A percentile compares a stretch with the other conserved stretches of the same genome.
phyloP scores from a whole-genome alignment of 2,797 vertebrate species.

The Eutrigla gurnardus region DNA sequence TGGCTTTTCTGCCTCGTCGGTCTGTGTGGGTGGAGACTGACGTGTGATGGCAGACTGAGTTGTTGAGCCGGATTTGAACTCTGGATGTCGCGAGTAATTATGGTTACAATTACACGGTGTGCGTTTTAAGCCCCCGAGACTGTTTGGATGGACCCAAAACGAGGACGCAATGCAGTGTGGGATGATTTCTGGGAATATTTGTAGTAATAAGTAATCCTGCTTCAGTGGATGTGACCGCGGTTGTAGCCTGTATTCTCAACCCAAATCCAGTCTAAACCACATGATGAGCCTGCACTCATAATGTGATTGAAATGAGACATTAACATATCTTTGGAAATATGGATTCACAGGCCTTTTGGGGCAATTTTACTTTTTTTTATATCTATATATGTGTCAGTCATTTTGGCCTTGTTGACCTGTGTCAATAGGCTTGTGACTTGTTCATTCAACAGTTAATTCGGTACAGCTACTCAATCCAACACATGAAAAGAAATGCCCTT shows the following conservation, averaged over 20 bases:
- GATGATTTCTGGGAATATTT: conserved; percentile 39
- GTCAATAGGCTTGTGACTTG: neutral
- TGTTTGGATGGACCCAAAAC: conserved; percentile 17
- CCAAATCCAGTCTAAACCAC: neutral
- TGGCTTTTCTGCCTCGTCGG: conserved; percentile 39
- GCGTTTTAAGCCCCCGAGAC: conserved; percentile 46
- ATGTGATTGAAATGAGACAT: neutral
- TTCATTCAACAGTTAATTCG: conserved; percentile 3
- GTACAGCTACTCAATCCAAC: conserved; percentile 10
- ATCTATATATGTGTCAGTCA: neutral
- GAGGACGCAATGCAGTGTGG: conserved; percentile 38
- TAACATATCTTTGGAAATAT: neutral
- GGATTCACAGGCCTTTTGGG: neutral
- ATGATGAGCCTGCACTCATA: neutral
- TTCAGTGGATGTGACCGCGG: conserved; percentile 25
- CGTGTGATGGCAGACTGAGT: conserved; percentile 49
- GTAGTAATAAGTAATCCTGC: conserved; percentile 36
- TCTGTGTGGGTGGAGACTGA: conserved; percentile 53
- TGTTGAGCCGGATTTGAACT: conserved; percentile 66
- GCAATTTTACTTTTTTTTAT: neutral
- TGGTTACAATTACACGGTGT: conserved; percentile 51
- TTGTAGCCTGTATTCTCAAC: neutral
- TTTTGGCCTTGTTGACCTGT: neutral
- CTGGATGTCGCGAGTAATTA: conserved; percentile 60
- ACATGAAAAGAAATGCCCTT: conserved; percentile 6